Evolutionary conservation across 2,113 vertebrate species (phyloP).

Genomic region (Eidolon helvum): DNA sequence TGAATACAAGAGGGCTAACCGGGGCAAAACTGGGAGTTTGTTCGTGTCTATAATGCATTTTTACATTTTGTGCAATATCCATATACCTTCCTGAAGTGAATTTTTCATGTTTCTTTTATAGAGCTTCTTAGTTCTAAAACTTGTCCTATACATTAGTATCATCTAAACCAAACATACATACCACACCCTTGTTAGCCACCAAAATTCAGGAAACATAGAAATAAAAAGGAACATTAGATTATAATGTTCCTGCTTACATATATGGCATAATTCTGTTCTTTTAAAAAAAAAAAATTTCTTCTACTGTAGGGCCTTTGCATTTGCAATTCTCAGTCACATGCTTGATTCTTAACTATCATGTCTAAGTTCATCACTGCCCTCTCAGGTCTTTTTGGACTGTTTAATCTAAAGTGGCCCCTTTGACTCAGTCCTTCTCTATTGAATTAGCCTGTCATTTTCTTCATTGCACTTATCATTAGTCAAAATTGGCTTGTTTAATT

Average conservation of each 20-base stretch:
- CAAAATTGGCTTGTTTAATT: not conserved
- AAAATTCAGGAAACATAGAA: not conserved
- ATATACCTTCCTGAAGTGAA: not conserved
- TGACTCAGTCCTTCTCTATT: not conserved
- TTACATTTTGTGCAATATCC: not conserved
- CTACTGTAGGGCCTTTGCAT: not conserved
- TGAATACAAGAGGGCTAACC: not conserved
- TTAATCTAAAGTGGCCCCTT: not conserved
- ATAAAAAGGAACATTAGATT: not conserved
- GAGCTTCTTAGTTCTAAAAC: not conserved
- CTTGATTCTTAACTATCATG: not conserved
- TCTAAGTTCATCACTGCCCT: not conserved
- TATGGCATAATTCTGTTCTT: not conserved
- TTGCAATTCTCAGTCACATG: not conserved
- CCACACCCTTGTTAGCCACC: not conserved
- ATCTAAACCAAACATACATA: not conserved
- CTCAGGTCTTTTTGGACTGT: not conserved
- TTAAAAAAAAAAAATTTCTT: not conserved
- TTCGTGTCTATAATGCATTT: not conserved
- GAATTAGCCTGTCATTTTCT: not conserved
- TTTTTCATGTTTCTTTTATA: not conserved
- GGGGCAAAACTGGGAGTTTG: not conserved
- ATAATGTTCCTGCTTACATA: not conserved
- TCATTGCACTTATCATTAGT: not conserved
- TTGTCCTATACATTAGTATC: not conserved